Base-by-base conservation (phyloP, 2,888 invertebrate species). In the Troglohyphantes excavatus region DNA sequence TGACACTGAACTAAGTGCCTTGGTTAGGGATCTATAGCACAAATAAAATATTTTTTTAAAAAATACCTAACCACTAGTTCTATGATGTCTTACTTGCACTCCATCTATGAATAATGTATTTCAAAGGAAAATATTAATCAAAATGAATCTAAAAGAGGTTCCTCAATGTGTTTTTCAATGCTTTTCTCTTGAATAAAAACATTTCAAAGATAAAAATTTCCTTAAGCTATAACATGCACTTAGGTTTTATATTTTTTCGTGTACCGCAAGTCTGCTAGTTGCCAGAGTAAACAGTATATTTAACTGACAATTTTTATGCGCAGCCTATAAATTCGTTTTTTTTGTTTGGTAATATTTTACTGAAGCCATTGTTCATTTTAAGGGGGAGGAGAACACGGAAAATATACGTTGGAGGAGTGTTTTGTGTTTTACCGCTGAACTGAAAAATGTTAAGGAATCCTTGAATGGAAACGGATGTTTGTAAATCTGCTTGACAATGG, bases 41-140 rank as follows among this genome's bases (percentile, higher is more conserved):
- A 29, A 67, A 67, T n/a, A 67, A 9, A 6, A 6, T 33, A 6
- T 33, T 33, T 7, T 29, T 67, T 67, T 17, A 67, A 67, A 27
- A 27, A 2, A 19, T 23, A 11, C 43, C 21, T 70, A 70, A 23
- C 13, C 11, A 26, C 23, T 70, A 70, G n/a, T 19, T 13, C 11
- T 11, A 3, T 21, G 9, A 43, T 19, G 19, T 13, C 43, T 19
- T 43, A 5, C 21, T 23, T 13, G 21, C 9, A 19, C 27, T 67
- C 6, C 9, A 39, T 21, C 21, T n/a, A 70, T 70, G 70, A 70
- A 70, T 70, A 39, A 70, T 70, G 70, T 39, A 70, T 70, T 70
- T 70, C 19, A 21, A 21, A 23, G 21, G 43, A 70, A 70, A 70
- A 43, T 70, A 23, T 43, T 17, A 1, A 2, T 13, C 7, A 43